These are phyloP conservation scores for Crossocerus cetratus DNA, from an alignment of 2,888 invertebrate species.

Conservation along the genomic window DNA sequence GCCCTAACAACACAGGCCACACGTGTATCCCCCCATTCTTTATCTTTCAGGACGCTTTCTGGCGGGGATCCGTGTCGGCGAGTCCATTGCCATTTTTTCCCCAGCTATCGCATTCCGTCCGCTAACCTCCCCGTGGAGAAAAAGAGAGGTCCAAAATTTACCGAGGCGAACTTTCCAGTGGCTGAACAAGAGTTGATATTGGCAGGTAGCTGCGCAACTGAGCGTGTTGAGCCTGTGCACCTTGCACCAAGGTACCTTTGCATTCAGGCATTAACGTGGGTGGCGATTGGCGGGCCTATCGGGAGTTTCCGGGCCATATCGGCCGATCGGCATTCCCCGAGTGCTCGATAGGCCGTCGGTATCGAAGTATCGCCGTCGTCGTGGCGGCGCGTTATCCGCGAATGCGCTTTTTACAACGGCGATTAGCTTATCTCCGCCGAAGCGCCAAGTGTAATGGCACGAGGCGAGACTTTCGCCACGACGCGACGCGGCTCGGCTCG, in stretches of 20 bases:
- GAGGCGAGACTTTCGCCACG: slow-evolving; percentile 23
- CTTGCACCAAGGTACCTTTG: too few species aligned
- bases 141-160: too few species aligned
- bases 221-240: too few species aligned
- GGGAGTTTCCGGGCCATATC: slow-evolving; percentile 35
- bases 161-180: too few species aligned
- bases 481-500: too few species aligned
- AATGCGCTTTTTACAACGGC: slow-evolving; percentile 59
- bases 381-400: slow-evolving; percentile 51
- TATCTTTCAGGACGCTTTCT: not conserved
- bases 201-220: too few species aligned
- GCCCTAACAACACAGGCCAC: not conserved
- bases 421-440: slow-evolving; percentile 63
- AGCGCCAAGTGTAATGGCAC: slow-evolving; percentile 43
- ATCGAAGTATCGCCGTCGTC: slow-evolving; percentile 11
- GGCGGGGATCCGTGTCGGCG: not conserved
- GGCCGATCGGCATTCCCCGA: slow-evolving; percentile 34
- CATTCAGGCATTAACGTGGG: too few species aligned
- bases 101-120: too few species aligned
- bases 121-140: too few species aligned
- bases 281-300: slow-evolving; percentile 13
- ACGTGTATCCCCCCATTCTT: not conserved
- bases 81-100: too few species aligned
- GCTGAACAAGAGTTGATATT: too few species aligned
- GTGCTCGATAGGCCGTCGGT: slow-evolving; percentile 24